These are phyloP conservation scores for Spodoptera picta DNA, from an alignment of 2,888 invertebrate genomes.

Conservation along the genomic window DNA sequence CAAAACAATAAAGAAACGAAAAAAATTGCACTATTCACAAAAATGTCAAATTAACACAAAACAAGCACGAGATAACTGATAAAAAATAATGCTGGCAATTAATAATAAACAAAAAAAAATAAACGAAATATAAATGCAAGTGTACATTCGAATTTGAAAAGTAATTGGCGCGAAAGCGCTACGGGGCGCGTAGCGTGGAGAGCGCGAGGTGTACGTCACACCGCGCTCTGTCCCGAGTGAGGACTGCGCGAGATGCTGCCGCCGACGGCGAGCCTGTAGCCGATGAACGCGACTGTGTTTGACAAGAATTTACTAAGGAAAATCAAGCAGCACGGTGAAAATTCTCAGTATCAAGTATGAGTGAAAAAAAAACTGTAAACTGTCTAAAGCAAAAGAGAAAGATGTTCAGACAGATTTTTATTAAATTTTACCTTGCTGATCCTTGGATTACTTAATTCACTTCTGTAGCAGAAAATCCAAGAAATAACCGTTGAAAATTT, in stretches of 20 bases:
- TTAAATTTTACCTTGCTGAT: not conserved
- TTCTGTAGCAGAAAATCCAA: too few species aligned
- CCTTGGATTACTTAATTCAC: too few species aligned
- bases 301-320: constrained; percentile 43
- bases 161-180: constrained; percentile 66
- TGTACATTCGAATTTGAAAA: constrained; percentile 52
- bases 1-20: constrained; percentile 31
- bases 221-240: constrained; percentile 70
- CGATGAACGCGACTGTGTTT: constrained; percentile 18
- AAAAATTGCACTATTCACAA: constrained; percentile 40
- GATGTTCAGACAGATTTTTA: not conserved
- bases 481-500: too few species aligned
- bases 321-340: constrained; percentile 46
- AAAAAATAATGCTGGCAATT: constrained; percentile 47
- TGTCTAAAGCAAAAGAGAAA: not conserved
- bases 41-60: constrained; percentile 29
- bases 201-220: constrained; percentile 70
- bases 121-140: constrained; percentile 4
- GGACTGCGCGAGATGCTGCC: constrained; percentile 65
- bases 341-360: constrained; percentile 12
- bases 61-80: constrained; percentile 27
- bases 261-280: constrained; percentile 25
- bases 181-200: constrained; percentile 40
- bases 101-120: constrained; percentile 19
- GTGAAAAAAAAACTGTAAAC: not conserved